Base-by-base conservation (phyloP, 2,888 invertebrate species). In the Rhyacophila evoluta region DNA sequence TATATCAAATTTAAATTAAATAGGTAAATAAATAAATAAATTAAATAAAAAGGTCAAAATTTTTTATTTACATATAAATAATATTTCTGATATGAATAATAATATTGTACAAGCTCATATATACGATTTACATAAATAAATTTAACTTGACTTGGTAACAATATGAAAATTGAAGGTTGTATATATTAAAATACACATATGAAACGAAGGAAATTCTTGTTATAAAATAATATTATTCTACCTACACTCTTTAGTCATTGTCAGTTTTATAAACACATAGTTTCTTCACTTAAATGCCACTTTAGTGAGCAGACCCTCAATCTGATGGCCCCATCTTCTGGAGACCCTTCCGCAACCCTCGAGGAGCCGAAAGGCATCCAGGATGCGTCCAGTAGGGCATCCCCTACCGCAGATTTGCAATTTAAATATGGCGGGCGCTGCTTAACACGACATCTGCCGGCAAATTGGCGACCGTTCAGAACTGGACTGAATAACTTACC, bases 361-460 rank as follows among this genome's bases (percentile, higher is more conserved):
- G 55, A 55, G 19, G 55, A 55, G 55, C 25, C 19, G 55, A 55
- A 55, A 55, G 10, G 55, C 55, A 19, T 55, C 55, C 55, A 55
- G 55, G 55, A 55, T 19, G 55, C 19, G 38, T 75, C 69, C 39
- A 33, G 67, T 27, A 36, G 55, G 25, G 12, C 33, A 15, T 67
- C 15, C 67, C 28, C 55, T 76, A 68, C 82, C 82, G 80, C 82
- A 89, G 68, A 90, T 90, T 89, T 89, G 89, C 89, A 90, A 90
- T 90, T 89, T 89, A 89, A 89, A 90, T 90, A 87, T 29, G 55
- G 85, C 86, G 89, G 88, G 88, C 88, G 87, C 89, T 89, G 88
- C 88, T 89, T 90, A 90, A 89, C 89, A 89, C 89, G 89, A 90
- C 89, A 90, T 90, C 89, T 89, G 89, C 87, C 89, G 81, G 79